Evolutionary conservation across 2,113 vertebrate species (phyloP), one percentile per base, ranked within the genome.

Genomic region (Ranitomeya variabilis): DNA sequence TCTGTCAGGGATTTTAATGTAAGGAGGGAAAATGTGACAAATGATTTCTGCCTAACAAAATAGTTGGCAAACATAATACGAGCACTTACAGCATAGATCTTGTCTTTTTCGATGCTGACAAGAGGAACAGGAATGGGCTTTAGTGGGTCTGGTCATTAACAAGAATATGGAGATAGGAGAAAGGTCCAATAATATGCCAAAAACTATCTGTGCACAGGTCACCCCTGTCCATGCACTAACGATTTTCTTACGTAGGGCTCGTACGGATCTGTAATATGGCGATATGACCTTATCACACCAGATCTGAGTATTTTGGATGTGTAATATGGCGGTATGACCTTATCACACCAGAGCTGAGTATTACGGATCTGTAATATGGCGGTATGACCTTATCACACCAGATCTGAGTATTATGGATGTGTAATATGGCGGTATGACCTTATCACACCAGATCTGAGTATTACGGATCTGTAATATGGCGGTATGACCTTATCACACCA

Each of bases 1-100:
- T 84, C 87, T 89, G 87, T 89, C 87, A 89, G 60, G 31, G 81
- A 89, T 89, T 89, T 69, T 89, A 89, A 89, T 89, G 81, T 84
- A 74, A 78, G 26, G 73, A 21, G 37, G 23, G 80, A 23, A 69
- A 84, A 84, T 57, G 73, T 89, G 81, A 85, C 81, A 89, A 83
- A 89, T 84, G 54, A 55, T 66, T 16, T 23, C 73, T 37, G 51
- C 67, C 87, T 59, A 26, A 19, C 60, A 80, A 86, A 71, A 88
- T 81, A 37, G 62, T 69, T 51, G 64, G 31, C 69, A 19, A 88
- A 77, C 21, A 74, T 69, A 74, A 86, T 89, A 23, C 26, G n/a
- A 55, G 73, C 55, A 80, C 83, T 66, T 80, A 81, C 8, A 37
- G 66, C 37, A 81, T 74, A n/a, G 80, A 79, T 78, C 81, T 77